Base-by-base conservation (phyloP, 2,888 invertebrate genomes). In the Papilio demoleus region DNA sequence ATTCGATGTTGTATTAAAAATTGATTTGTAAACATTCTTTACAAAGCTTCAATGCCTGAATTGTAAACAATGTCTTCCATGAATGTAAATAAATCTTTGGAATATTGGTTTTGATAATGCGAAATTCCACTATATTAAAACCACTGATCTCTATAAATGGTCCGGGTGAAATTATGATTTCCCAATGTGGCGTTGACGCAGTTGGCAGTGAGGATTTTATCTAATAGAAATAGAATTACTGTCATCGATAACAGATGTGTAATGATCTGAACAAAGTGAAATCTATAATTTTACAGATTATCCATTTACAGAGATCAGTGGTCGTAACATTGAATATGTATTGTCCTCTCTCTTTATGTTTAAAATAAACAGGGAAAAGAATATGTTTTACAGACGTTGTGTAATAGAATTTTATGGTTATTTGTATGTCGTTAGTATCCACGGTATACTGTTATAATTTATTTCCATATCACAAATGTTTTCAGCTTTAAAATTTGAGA, bases 1-100 rank as follows among this genome's bases (percentile, higher is more conserved):
- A 70, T 74, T 74, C 68, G 73, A 72, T 77, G 73, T 77, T 77
- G 73, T 74, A 75, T 67, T 75, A 74, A 78, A 77, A 75, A 72
- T 72, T 68, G 68, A 74, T n/a, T 75, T 70, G 76, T 68, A 70
- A 72, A 72, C 40, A 53, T 40, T 63, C 12, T 47, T 56, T 24
- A 63, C 27, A 60, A 56, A 59, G 64, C 38, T 68, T 63, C 68
- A 62, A 70, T 62, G 75, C 76, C 78, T 75, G 77, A 77, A 77
- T 79, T 77, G 76, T 72, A 67, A 79, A 77, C 67, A 73, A 84
- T 81, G 90, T 90, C 90, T 90, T 90, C 90, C 90, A 88, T 73
- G 75, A 76, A 78, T 78, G 70, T 75, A 74, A 56, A 65, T 53
- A 72, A 81, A 83, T 84, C 84, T 88, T 84, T 82, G 77, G 84